Conservation (phyloP, 2,888 invertebrate genomes). For the Caenorhabditis sp. region DNA sequence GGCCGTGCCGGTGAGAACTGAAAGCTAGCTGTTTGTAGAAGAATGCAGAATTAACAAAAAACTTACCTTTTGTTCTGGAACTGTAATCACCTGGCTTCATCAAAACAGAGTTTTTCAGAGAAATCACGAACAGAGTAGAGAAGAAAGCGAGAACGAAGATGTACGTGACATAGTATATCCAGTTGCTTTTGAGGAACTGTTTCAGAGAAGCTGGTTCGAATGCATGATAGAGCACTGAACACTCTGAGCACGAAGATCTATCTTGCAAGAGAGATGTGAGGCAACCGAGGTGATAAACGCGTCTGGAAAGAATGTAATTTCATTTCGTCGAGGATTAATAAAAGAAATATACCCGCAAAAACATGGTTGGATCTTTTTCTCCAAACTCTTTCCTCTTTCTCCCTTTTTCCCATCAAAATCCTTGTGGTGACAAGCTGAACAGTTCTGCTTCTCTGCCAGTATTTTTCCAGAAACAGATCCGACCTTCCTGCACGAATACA, state of each 20-base stretch:
- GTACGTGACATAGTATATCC: constrained; percentile 22
- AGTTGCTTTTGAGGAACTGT: constrained; percentile 27
- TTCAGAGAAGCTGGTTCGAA: constrained; percentile 27
- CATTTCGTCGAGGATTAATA: not conserved
- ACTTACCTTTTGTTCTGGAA: no score
- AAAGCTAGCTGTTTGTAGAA: no score
- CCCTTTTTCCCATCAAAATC: not conserved
- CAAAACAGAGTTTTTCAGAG: constrained; percentile 30
- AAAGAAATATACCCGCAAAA: constrained; percentile 39
- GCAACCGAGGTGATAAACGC: constrained; percentile 26
- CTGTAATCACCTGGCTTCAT: not conserved
- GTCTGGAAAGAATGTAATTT: constrained; percentile 24
- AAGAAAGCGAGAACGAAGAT: constrained; percentile 3
- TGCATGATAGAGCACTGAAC: constrained; percentile 17
- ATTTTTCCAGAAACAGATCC: not conserved
- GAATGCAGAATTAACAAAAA: not conserved
- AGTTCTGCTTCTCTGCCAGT: not conserved
- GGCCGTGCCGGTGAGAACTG: constrained; percentile 30
- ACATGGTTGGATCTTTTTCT: constrained; percentile 26
- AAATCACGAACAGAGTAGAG: constrained; percentile 12
- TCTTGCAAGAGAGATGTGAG: constrained; percentile 10
- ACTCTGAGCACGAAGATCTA: constrained; percentile 21
- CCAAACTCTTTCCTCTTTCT: not conserved
- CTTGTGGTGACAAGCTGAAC: constrained; percentile 20
- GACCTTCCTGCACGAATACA: not conserved